phyloP scores from a whole-genome alignment of 1,140 invertebrate species.

The Microplitis demolitor region DNA sequence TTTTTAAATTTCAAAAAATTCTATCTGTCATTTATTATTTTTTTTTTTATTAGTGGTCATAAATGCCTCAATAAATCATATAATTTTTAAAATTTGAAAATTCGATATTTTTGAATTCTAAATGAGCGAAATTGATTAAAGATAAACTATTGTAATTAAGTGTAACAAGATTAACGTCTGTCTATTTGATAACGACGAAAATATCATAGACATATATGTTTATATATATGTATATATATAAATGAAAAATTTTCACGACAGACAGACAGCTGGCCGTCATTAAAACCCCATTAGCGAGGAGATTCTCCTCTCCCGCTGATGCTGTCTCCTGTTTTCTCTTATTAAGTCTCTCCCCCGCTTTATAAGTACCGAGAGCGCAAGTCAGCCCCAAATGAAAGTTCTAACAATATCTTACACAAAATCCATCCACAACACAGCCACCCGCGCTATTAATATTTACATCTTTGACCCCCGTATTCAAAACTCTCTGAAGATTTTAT shows the following conservation, averaged over 20 bases:
- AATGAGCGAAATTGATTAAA: too few relatives aligned
- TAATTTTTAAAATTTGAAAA: too few relatives aligned
- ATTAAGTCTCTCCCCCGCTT: background rate
- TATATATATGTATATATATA: conserved; percentile 17
- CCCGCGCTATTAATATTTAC: conserved; percentile 59
- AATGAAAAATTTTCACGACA: conserved; percentile 32
- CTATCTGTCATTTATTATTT: too few relatives aligned
- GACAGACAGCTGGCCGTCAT: conserved; percentile 63
- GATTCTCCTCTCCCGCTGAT: conserved; percentile 34
- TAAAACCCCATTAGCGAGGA: conserved; percentile 61
- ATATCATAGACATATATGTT: background rate
- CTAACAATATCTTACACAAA: conserved; percentile 58
- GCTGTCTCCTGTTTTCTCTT: conserved; percentile 11
- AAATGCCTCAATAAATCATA: too few relatives aligned
- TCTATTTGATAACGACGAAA: too few relatives aligned
- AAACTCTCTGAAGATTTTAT: background rate
- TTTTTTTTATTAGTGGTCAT: too few relatives aligned
- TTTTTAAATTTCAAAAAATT: too few relatives aligned
- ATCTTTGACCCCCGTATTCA: conserved; percentile 14
- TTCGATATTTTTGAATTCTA: too few relatives aligned
- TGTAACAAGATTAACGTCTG: too few relatives aligned
- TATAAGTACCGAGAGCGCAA: conserved; percentile 34
- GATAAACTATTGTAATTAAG: too few relatives aligned
- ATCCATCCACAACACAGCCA: conserved; percentile 48
- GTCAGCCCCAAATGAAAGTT: conserved; percentile 44